Evolutionary conservation across 2,113 vertebrate genomes (phyloP).

Genomic region (Dipodomys stephensi): DNA sequence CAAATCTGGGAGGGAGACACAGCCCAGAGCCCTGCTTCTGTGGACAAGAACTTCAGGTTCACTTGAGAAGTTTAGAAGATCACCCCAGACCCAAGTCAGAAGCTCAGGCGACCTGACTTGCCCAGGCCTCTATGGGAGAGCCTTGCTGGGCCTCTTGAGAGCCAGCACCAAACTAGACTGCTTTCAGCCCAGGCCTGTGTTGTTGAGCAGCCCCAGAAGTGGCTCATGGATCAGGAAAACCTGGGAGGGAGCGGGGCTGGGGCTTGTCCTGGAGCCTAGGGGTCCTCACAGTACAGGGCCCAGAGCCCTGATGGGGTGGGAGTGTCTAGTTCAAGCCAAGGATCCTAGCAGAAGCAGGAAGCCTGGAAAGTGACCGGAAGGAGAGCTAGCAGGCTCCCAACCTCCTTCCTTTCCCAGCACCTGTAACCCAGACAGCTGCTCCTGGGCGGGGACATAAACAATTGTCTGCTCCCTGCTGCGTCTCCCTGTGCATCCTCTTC

Average conservation of each 20-base stretch:
- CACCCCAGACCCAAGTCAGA: neutral
- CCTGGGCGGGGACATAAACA: neutral
- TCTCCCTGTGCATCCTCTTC: neutral
- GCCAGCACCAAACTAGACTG: neutral
- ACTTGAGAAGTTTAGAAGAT: neutral
- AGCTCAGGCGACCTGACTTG: neutral
- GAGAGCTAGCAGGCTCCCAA: no score
- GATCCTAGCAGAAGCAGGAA: neutral
- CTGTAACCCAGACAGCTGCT: neutral
- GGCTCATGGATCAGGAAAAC: neutral
- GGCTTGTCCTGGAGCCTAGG: accelerated
- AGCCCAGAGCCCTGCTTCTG: no score
- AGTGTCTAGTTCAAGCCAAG: neutral
- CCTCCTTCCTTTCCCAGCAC: neutral
- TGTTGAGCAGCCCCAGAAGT: neutral
- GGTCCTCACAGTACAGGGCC: neutral
- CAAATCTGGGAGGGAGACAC: neutral
- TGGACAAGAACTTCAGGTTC: neutral
- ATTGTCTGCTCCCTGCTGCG: neutral
- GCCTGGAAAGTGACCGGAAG: neutral
- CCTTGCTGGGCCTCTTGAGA: neutral
- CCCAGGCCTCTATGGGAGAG: neutral
- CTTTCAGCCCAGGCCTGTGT: accelerated
- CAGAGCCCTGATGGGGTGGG: neutral
- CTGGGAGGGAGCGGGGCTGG: no score